Percentiles rank a stretch among this genome's conserved stretches.
Evolutionary conservation across 2,113 vertebrate species (phyloP).

Genomic region (Benitochromis conjunctus): DNA sequence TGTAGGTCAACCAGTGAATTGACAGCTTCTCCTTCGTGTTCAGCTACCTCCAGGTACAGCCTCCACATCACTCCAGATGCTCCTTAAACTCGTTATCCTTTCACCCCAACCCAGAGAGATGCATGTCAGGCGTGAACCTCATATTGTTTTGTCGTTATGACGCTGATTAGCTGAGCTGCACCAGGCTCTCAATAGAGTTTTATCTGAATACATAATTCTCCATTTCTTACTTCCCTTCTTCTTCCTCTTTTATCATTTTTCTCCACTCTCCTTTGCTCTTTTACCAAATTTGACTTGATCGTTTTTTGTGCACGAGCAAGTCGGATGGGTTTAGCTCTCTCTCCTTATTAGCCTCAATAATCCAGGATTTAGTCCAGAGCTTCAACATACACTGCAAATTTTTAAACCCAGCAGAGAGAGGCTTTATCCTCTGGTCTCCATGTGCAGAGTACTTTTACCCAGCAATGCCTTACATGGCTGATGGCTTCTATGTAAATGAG

Average conservation of each 20-base stretch:
- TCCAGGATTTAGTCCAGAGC: slow-evolving; percentile 23
- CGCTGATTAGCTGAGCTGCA: not conserved
- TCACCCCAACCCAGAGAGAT: not conserved
- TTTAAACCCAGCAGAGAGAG: not conserved
- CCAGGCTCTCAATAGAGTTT: not conserved
- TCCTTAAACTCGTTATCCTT: not conserved
- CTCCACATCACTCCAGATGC: not conserved
- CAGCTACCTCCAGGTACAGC: not conserved
- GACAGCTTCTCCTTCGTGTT: not conserved
- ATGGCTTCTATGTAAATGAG: not conserved
- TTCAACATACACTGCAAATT: not conserved
- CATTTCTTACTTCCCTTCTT: not conserved
- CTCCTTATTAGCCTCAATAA: slow-evolving; percentile 29
- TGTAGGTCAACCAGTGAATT: not conserved
- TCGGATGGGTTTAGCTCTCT: slow-evolving; percentile 2
- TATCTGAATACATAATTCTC: not conserved
- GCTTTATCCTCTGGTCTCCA: not conserved
- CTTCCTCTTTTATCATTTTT: not conserved
- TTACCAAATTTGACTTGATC: not conserved
- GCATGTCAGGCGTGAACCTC: not conserved
- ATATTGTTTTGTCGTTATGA: not conserved
- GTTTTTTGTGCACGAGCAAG: not conserved
- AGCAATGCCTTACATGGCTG: not conserved
- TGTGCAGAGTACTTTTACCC: not conserved
- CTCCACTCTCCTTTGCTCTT: not conserved